Conservation (phyloP, 2,888 invertebrate species). For the Megalurothrips usitatus region DNA sequence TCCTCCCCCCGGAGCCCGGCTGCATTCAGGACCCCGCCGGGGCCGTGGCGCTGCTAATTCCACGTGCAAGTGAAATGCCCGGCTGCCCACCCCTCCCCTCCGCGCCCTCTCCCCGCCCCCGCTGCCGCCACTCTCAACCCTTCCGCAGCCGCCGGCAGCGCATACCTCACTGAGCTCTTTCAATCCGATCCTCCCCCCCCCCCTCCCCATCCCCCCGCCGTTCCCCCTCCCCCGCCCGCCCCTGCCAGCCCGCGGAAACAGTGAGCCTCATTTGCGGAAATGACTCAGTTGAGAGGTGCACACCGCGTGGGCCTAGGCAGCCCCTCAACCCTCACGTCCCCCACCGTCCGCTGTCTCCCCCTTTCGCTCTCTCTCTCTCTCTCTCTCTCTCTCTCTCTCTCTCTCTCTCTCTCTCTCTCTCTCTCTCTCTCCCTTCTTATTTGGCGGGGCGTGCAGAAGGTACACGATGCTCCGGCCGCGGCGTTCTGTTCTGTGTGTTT, state of each 20-base stretch:
- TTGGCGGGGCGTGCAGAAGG: no score
- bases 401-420: no score
- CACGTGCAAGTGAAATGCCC: not conserved
- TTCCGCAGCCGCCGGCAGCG: not conserved
- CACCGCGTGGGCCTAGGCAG: not conserved
- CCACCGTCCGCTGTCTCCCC: not conserved
- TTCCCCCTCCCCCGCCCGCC: no score
- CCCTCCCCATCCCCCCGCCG: not conserved
- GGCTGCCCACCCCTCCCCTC: not conserved
- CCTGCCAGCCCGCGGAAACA: not conserved
- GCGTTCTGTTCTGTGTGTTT: no score
- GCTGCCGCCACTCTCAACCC: not conserved
- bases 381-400: no score
- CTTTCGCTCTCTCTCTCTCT: no score
- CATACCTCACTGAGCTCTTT: conserved; percentile 8
- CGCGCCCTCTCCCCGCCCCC: not conserved
- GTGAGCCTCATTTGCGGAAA: not conserved
- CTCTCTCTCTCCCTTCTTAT: no score
- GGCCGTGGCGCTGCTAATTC: not conserved
- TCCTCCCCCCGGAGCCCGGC: not conserved
- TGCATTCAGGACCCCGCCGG: not conserved
- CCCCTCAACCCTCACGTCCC: not conserved
- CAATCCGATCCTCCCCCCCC: not conserved
- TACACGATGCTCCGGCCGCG: no score
- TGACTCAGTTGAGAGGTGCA: conserved; percentile 7